Conservation (phyloP, 2,797 vertebrate species). For the Channa striata region DNA sequence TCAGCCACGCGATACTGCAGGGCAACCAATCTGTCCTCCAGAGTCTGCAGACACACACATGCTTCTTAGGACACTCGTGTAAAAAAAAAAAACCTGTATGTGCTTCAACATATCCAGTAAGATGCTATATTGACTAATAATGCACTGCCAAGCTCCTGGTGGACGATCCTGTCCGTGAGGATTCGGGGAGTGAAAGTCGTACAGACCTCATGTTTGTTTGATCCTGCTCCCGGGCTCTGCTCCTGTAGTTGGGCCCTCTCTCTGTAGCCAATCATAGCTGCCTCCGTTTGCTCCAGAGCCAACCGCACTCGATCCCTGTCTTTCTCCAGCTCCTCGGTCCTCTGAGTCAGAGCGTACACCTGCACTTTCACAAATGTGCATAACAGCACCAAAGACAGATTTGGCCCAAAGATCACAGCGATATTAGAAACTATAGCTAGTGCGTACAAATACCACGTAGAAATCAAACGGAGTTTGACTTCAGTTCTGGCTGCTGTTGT, state of each 20-base stretch:
- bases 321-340: slow-evolving; percentile 61
- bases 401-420: too few species aligned
- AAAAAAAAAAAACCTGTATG: too few species aligned
- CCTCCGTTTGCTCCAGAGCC: slow-evolving; percentile 84
- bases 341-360: slow-evolving; percentile 64
- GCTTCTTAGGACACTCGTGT: too few species aligned
- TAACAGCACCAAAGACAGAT: not conserved
- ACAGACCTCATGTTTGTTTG: slow-evolving; percentile 35
- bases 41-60: slow-evolving; percentile 19
- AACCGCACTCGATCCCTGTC: slow-evolving; percentile 68
- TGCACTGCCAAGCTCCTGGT: too few species aligned
- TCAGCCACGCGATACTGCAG: slow-evolving; percentile 75
- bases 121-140: too few species aligned
- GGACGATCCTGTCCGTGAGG: too few species aligned
- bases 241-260: slow-evolving; percentile 75
- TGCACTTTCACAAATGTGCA: slow-evolving; percentile 21
- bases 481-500: too few species aligned
- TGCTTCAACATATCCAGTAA: too few species aligned
- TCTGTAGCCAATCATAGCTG: slow-evolving; percentile 82
- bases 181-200: too few species aligned
- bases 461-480: too few species aligned
- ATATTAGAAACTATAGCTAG: too few species aligned
- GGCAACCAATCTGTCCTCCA: slow-evolving; percentile 54
- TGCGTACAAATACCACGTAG: too few species aligned
- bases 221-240: slow-evolving; percentile 24